phyloP scores from a whole-genome alignment of 2,888 invertebrate genomes.

The Cistogaster globosa region DNA sequence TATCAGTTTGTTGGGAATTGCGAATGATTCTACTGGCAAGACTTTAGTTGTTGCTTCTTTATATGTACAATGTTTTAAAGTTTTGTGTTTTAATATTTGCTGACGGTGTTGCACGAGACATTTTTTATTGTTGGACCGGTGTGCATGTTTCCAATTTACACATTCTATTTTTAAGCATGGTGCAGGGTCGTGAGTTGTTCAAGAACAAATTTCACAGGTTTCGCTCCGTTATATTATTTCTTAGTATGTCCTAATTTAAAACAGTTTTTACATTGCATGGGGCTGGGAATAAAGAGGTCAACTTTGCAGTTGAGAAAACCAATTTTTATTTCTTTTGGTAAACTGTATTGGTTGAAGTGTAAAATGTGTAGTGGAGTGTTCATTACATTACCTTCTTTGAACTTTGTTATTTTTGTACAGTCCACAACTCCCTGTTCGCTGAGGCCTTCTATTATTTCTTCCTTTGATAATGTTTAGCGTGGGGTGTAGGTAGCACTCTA shows the following conservation, averaged over 20 bases:
- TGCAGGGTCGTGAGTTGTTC: neutral
- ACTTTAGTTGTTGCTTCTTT: constrained; percentile 1
- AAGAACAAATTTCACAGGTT: neutral
- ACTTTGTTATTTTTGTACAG: neutral
- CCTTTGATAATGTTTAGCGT: constrained; percentile 1
- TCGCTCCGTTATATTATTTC: neutral
- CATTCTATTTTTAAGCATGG: constrained; percentile 1
- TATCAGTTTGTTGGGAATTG: too few relatives aligned
- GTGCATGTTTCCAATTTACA: neutral
- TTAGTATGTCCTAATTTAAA: neutral
- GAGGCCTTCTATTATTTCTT: neutral
- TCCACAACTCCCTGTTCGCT: neutral
- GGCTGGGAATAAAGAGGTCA: neutral
- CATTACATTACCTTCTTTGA: neutral
- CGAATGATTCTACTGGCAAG: too few relatives aligned
- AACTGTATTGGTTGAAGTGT: neutral
- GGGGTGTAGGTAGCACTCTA: neutral
- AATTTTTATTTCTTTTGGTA: neutral
- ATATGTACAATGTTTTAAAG: neutral
- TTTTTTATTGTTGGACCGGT: neutral
- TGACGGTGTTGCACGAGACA: neutral
- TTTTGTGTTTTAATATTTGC: neutral
- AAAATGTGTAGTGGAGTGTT: neutral
- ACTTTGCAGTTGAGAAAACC: neutral
- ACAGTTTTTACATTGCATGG: constrained; percentile 2